These are phyloP conservation scores for Chaunax sp. DNA, from an alignment of 2,797 vertebrate genomes.

Conservation along the genomic window DNA sequence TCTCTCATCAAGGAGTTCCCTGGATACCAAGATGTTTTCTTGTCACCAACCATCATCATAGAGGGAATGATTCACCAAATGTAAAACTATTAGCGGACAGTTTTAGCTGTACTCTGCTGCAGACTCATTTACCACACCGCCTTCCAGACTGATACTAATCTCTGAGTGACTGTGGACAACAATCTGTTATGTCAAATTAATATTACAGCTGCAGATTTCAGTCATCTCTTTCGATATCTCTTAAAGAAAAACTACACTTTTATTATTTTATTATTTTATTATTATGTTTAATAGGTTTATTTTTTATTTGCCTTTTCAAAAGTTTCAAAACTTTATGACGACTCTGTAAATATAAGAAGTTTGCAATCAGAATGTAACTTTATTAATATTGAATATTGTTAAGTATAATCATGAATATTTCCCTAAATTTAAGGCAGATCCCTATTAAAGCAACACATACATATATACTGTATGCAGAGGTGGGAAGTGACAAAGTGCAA, in stretches of 20 bases:
- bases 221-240: slow-evolving; percentile 11
- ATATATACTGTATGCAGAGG: too few species aligned
- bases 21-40: not conserved
- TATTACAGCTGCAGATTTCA: slow-evolving; percentile 28
- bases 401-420: too few species aligned
- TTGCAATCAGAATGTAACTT: not conserved
- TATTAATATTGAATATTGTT: not conserved
- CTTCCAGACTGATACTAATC: slow-evolving; percentile 22
- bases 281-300: not conserved
- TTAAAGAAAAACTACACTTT: slow-evolving; percentile 24
- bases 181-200: slow-evolving; percentile 14
- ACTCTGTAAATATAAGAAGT: not conserved
- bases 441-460: too few species aligned
- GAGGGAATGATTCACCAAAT: not conserved
- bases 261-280: not conserved
- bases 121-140: slow-evolving; percentile 19
- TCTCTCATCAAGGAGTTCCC: slow-evolving; percentile 6
- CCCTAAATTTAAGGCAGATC: too few species aligned
- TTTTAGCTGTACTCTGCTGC: slow-evolving; percentile 2
- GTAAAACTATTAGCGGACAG: not conserved
- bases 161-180: too few species aligned
- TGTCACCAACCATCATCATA: not conserved
- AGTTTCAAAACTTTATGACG: too few species aligned
- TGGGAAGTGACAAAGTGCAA: too few species aligned
- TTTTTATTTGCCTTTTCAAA: slow-evolving; percentile 3